These are phyloP conservation scores for Squalus acanthias DNA, from an alignment of 2,797 vertebrate genomes.

Conservation along the genomic window DNA sequence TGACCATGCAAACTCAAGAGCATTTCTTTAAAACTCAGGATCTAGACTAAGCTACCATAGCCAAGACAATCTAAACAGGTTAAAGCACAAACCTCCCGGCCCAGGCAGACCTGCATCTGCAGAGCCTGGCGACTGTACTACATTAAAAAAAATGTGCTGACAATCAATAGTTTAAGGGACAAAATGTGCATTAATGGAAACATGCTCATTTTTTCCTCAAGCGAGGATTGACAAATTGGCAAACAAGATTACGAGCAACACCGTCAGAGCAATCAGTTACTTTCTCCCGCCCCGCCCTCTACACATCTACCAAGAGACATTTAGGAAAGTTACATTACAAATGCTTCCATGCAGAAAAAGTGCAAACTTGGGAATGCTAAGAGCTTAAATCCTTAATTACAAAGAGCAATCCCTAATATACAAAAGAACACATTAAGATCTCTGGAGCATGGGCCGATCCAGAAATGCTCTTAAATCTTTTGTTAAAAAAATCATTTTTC, in stretches of 20 bases:
- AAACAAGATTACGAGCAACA: not conserved
- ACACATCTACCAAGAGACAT: not conserved
- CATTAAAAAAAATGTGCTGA: not conserved
- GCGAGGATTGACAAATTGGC: not conserved
- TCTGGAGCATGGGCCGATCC: not conserved
- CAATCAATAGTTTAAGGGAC: not conserved
- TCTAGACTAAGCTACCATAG: too few species aligned
- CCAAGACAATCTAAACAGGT: not conserved
- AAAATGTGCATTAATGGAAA: not conserved
- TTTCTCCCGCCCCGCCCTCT: not conserved
- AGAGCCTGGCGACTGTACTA: too few species aligned
- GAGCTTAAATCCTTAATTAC: slow-evolving; percentile 5
- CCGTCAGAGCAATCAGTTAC: not conserved
- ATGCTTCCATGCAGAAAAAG: slow-evolving; percentile 14
- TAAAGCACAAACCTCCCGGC: not conserved
- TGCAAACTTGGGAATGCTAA: not conserved
- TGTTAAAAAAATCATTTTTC: not conserved
- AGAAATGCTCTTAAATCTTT: not conserved
- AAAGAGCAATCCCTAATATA: slow-evolving; percentile 20
- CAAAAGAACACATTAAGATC: not conserved
- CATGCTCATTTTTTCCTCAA: not conserved
- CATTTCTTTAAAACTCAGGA: not conserved
- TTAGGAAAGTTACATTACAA: slow-evolving; percentile 20
- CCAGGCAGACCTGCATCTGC: not conserved
- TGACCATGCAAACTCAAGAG: not conserved